Evolutionary conservation across 2,113 vertebrate genomes (phyloP), one percentile per base, ranked within the genome.

Genomic region (Oplegnathus fasciatus): DNA sequence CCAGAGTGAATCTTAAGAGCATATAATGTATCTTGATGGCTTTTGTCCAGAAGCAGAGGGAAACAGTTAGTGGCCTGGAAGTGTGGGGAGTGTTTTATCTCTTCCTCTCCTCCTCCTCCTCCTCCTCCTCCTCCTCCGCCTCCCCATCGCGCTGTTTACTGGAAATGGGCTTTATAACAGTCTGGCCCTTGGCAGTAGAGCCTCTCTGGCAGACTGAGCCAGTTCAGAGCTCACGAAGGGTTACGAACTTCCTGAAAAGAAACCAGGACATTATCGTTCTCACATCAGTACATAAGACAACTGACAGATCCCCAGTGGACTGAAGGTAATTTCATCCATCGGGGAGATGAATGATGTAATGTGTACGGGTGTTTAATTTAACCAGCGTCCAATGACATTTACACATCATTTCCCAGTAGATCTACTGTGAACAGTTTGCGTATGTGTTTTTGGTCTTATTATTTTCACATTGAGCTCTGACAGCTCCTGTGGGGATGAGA

Each of bases 101-200:
- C 73, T 70, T 69, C 66, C 28, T 75, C 66, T 60, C 66, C 28
- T 75, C 71, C 58, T 70, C 61, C 75, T 74, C 80, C 69, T 77
- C 65, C 80, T 80, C 76, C 65, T 76, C 68, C 83, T 80, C 55
- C 68, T 62, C 74, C 78, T 83, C 52, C 79, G 46, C 57, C 50
- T 75, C 68, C 69, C 32, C 74, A 61, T 73, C 26, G 20, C 65
- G 72, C 72, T 67, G 85, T 90, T 95, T 94, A 91, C 93, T 85
- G 91, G 82, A 94, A 93, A 79, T 30, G 13, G 75, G 37, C 64
- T 80, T 60, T 70, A 55, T 89, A 76, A 85, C 75, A 73, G 84
- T 62, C 82, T 87, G 87, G 87, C 88, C 67, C 40, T 73, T 82
- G 84, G 86, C 90, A 91, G 85, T 5, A 14, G 7, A 82, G 64